Conservation (phyloP, 2,797 vertebrate genomes). For the Pantherophis alleghaniensis region DNA sequence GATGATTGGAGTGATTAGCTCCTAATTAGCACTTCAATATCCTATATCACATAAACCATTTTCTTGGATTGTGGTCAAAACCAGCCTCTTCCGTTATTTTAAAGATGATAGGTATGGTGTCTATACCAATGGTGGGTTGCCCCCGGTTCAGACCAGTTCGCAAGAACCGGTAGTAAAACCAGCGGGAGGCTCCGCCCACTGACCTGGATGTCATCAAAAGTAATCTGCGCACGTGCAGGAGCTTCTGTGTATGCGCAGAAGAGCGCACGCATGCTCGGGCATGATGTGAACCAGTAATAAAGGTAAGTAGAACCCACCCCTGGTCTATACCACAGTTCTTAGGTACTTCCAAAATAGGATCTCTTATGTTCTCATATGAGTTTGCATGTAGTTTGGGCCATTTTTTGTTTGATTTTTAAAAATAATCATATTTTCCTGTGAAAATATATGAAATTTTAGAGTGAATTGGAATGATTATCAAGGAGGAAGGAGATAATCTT, state of each 20-base stretch:
- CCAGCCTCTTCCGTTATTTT: not conserved
- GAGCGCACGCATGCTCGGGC: too few species aligned
- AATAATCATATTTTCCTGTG: not conserved
- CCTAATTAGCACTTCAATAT: not conserved
- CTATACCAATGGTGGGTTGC: too few species aligned
- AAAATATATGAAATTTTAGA: not conserved
- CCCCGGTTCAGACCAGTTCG: too few species aligned
- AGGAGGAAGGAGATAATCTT: not conserved
- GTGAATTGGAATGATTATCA: not conserved
- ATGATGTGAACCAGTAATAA: too few species aligned
- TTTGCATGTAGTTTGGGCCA: not conserved
- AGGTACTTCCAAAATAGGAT: not conserved
- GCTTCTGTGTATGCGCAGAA: too few species aligned
- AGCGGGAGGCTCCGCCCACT: too few species aligned
- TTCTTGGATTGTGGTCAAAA: not conserved
- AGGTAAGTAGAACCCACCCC: too few species aligned
- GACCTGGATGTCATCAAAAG: too few species aligned
- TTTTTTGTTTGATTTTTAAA: not conserved
- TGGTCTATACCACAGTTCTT: not conserved
- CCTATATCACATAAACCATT: not conserved
- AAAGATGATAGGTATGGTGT: not conserved
- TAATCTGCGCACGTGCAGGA: too few species aligned
- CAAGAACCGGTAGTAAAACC: too few species aligned
- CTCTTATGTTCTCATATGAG: not conserved
- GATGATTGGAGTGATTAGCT: not conserved